A percentile compares a stretch with the other conserved stretches of the same genome.
phyloP scores from a whole-genome alignment of 2,888 invertebrate genomes.

The Lampropteryx suffumata region DNA sequence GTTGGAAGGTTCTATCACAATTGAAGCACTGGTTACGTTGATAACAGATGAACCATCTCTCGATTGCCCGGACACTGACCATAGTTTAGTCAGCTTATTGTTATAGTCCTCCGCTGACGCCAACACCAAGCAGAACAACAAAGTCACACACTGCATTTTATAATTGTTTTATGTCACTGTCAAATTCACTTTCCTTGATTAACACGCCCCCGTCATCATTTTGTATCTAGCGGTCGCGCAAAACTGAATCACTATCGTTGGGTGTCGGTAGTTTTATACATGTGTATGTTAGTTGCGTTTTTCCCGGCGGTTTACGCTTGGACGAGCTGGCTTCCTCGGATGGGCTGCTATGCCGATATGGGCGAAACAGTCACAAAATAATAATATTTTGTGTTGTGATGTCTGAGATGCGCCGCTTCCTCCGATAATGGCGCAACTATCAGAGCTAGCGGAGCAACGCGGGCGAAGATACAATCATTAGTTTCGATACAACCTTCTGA shows the following conservation, averaged over 20 bases:
- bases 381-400: slow-evolving; percentile 48
- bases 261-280: slow-evolving; percentile 77
- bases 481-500: slow-evolving; percentile 2
- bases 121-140: slow-evolving; percentile 58
- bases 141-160: slow-evolving; percentile 55
- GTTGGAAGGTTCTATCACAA: slow-evolving; percentile 61
- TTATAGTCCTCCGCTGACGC: slow-evolving; percentile 56
- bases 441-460: slow-evolving; percentile 15
- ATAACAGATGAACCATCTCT: slow-evolving; percentile 63
- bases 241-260: slow-evolving; percentile 76
- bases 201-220: slow-evolving; percentile 61
- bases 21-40: slow-evolving; percentile 67
- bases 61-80: slow-evolving; percentile 58
- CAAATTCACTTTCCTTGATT: slow-evolving; percentile 61
- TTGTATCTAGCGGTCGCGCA: slow-evolving; percentile 76
- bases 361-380: slow-evolving; percentile 56
- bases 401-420: slow-evolving; percentile 62
- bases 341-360: slow-evolving; percentile 63
- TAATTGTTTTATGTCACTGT: slow-evolving; percentile 17
- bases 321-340: slow-evolving; percentile 60
- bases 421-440: slow-evolving; percentile 52
- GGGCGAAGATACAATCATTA: background rate
- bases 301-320: slow-evolving; percentile 73
- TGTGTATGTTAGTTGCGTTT: slow-evolving; percentile 75
- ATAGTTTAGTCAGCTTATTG: slow-evolving; percentile 63